Base-by-base conservation (phyloP, 1,140 invertebrate species). In the Maconellicoccus hirsutus region DNA sequence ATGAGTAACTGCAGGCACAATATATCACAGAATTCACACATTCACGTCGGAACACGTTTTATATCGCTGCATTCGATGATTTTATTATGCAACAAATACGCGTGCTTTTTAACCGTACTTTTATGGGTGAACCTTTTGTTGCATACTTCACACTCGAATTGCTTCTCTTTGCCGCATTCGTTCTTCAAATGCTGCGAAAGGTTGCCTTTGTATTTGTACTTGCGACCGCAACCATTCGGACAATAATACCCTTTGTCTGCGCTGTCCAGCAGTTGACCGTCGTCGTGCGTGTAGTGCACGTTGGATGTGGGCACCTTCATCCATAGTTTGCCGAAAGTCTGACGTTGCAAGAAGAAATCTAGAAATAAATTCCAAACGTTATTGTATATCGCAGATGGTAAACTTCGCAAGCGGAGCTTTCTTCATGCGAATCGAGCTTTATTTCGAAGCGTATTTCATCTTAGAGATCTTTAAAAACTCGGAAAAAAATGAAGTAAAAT, bases 141-240 rank as follows among this genome's bases (percentile, higher is more conserved):
- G 66, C 76, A 76, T 23, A 73, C 38, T 22, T 22, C 52, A 74
- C 81, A 83, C 19, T 74, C 77, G 74, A 81, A 82, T 72, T 79
- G 77, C 23, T 79, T 81, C 71, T 80, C 78, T 42, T 81, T 79
- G 21, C 81, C 81, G 73, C 81, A 83, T 73, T 83, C 81, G 33
- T 83, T 80, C 42, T 79, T 81, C 73, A 82, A 74, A 74, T 85
- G 83, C 2, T 80, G 77, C 70, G 77, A 80, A 75, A 84, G 79
- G 75, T 83, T 82, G 33, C 80, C 77, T n/a, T 81, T 76, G 75
- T 73, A 74, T 52, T 73, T 72, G 61, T 77, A 76, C 21, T 61
- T 69, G 22, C 72, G 25, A 4, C 70, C 59, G 63, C 73, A 75
- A 12, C 59, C 66, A 25, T 74, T 75, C 29, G 73, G 73, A 29